Percentiles rank a stretch among this genome's conserved stretches.
Evolutionary conservation across 2,113 vertebrate genomes (phyloP).

Genomic region (Natator depressus): DNA sequence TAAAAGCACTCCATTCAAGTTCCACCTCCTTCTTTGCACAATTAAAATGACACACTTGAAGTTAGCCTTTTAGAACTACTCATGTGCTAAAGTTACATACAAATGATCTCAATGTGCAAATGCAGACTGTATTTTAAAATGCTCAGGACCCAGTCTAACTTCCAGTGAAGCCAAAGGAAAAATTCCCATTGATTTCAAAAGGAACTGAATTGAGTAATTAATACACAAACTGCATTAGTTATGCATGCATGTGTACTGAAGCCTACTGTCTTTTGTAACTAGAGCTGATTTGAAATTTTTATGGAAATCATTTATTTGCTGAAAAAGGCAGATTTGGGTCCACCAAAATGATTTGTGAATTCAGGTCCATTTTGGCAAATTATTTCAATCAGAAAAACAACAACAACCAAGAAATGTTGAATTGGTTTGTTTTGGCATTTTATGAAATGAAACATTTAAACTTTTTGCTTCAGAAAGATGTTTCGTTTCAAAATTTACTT

Average conservation of each 20-base stretch:
- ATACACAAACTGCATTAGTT: background rate
- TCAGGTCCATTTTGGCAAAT: no score
- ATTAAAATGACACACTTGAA: background rate
- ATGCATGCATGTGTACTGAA: background rate
- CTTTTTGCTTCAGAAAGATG: no score
- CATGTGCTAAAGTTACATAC: background rate
- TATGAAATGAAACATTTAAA: no score
- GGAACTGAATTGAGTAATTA: background rate
- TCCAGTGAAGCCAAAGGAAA: background rate
- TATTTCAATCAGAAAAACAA: no score
- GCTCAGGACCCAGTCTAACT: background rate
- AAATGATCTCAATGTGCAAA: background rate
- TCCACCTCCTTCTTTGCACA: background rate
- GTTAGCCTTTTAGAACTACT: background rate
- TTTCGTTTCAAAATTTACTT: no score
- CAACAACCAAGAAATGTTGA: no score
- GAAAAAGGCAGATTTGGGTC: no score
- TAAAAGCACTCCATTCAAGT: no score
- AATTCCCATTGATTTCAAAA: background rate
- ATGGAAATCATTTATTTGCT: no score
- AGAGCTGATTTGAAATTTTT: no score
- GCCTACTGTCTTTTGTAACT: background rate
- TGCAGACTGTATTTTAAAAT: background rate
- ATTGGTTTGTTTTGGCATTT: no score
- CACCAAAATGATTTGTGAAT: no score